Conservation (phyloP, 2,797 vertebrate genomes). For the Gouania willdenowi region DNA sequence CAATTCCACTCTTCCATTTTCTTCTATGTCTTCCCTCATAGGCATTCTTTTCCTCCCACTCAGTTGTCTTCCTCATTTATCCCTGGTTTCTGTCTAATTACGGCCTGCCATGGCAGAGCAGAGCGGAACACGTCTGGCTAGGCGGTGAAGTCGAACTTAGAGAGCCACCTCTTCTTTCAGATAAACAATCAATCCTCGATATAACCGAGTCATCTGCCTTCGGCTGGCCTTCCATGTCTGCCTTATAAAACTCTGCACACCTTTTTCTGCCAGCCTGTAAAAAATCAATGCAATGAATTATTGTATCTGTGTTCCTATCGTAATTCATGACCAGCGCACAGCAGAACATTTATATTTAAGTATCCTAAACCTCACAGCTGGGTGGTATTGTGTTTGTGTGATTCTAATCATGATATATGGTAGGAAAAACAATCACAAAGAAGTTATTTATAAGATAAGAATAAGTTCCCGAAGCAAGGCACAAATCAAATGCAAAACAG, state of each 20-base stretch:
- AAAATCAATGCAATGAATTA: slow-evolving; percentile 25
- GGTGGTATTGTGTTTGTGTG: slow-evolving; percentile 11
- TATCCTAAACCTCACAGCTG: slow-evolving; percentile 15
- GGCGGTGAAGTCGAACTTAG: slow-evolving; percentile 44
- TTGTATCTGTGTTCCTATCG: slow-evolving; percentile 15
- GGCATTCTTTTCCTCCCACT: slow-evolving; percentile 55
- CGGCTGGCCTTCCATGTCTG: slow-evolving; percentile 31
- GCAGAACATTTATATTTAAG: slow-evolving; percentile 31
- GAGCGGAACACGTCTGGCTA: slow-evolving; percentile 47
- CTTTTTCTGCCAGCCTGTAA: slow-evolving; percentile 15
- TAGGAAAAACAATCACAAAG: slow-evolving; percentile 4
- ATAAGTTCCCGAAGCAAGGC: slow-evolving; percentile 36
- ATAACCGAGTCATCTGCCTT: slow-evolving; percentile 38
- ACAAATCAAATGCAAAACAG: slow-evolving; percentile 48
- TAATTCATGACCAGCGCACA: slow-evolving; percentile 15
- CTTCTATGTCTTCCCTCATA: slow-evolving; percentile 39
- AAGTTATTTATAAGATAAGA: slow-evolving; percentile 59
- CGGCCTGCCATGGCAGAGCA: slow-evolving; percentile 58
- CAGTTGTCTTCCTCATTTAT: slow-evolving; percentile 53
- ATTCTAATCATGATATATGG: background rate
- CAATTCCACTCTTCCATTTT: slow-evolving; percentile 40
- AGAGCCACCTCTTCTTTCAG: slow-evolving; percentile 60
- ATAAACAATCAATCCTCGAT: slow-evolving; percentile 71
- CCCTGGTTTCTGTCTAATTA: slow-evolving; percentile 69
- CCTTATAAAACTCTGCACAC: slow-evolving; percentile 32